A percentile compares a stretch with the other conserved stretches of the same genome.
These are phyloP conservation scores for Colaptes auratus DNA, from an alignment of 2,113 vertebrate genomes.

Conservation along the genomic window DNA sequence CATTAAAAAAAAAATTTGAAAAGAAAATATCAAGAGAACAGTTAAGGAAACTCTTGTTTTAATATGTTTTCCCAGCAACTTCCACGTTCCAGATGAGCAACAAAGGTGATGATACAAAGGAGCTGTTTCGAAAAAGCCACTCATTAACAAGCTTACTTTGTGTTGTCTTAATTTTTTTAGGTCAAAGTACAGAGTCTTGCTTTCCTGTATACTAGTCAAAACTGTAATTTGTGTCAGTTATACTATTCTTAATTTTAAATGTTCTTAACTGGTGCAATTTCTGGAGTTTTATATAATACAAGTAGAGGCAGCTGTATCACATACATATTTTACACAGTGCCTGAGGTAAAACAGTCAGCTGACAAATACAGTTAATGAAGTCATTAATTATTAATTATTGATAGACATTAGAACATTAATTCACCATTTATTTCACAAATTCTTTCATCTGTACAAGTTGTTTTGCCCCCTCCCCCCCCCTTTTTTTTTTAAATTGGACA, in stretches of 20 bases:
- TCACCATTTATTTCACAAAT: neutral
- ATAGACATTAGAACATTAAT: neutral
- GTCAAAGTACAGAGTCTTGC: neutral
- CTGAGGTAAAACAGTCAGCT: neutral
- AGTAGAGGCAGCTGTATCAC: neutral
- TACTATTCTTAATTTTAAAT: neutral
- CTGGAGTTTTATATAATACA: neutral
- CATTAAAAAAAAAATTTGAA: neutral
- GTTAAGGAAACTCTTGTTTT: neutral
- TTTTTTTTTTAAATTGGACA: neutral
- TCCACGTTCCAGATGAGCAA: neutral
- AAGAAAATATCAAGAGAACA: neutral
- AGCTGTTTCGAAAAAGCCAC: neutral
- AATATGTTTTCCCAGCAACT: neutral
- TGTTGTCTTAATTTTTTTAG: neutral
- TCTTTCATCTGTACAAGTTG: neutral
- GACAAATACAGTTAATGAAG: neutral
- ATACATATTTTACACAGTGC: neutral
- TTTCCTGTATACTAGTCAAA: neutral
- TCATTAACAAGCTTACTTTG: neutral
- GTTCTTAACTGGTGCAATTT: neutral
- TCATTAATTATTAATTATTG: neutral
- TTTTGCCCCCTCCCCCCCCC: neutral
- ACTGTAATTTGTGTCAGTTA: rapidly evolving
- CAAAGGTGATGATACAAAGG: neutral